These are phyloP conservation scores for Mesoligia furuncula DNA, from an alignment of 2,888 invertebrate genomes.

Conservation along the genomic window DNA sequence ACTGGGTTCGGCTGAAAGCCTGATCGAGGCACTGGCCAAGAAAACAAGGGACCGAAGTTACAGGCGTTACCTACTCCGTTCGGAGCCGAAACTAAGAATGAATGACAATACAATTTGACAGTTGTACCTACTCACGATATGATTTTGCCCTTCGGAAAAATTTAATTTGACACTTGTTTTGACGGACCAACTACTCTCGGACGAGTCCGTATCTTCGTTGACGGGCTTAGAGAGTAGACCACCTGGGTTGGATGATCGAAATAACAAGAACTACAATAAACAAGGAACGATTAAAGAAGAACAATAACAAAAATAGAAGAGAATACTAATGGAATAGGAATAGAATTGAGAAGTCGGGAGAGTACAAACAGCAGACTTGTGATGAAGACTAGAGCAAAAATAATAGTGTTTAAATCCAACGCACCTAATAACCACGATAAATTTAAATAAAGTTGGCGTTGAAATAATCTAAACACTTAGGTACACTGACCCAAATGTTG, in stretches of 20 bases:
- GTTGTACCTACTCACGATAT: not conserved
- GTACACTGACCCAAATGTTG: slow-evolving; percentile 44
- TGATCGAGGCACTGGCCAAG: not conserved
- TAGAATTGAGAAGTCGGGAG: not conserved
- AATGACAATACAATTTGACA: not conserved
- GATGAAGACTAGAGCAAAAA: not conserved
- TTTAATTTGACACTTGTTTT: no score
- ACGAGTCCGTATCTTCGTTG: no score
- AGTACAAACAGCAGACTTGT: not conserved
- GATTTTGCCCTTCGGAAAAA: no score
- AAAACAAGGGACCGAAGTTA: not conserved
- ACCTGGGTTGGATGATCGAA: not conserved
- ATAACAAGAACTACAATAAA: not conserved
- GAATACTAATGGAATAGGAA: not conserved
- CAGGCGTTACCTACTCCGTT: no score
- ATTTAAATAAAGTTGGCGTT: slow-evolving; percentile 40
- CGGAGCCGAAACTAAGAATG: no score
- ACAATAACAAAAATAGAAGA: not conserved
- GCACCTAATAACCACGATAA: slow-evolving; percentile 26
- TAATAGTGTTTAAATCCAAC: slow-evolving; percentile 16
- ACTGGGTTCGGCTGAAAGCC: not conserved
- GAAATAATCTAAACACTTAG: slow-evolving; percentile 47
- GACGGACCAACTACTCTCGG: no score
- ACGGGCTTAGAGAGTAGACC: no score
- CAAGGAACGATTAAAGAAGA: not conserved